Percentiles rank a stretch among this genome's conserved stretches.
phyloP scores from a whole-genome alignment of 2,888 invertebrate species.

The Drosophila putrida region DNA sequence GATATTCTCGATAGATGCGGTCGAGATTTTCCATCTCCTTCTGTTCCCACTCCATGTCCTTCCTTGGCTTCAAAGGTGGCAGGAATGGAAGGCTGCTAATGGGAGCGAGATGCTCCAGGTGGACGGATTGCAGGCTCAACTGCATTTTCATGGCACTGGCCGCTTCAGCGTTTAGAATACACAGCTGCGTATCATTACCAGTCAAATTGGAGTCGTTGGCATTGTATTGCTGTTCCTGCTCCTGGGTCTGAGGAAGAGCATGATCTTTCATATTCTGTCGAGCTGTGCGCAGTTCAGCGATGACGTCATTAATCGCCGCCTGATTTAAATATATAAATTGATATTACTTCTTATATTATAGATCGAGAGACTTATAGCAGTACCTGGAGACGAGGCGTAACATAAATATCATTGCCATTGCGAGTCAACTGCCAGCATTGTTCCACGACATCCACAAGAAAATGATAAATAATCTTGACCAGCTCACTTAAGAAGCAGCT shows the following conservation, averaged over 20 bases:
- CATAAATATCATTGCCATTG: slow-evolving; percentile 16
- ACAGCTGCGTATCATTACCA: slow-evolving; percentile 2
- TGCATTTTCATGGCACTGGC: slow-evolving; percentile 27
- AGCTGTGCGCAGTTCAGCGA: slow-evolving; percentile 40
- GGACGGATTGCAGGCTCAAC: not conserved
- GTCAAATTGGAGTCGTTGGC: not conserved
- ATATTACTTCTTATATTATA: too few relatives aligned
- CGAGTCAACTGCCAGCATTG: slow-evolving; percentile 35
- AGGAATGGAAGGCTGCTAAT: not conserved
- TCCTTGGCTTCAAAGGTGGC: slow-evolving; percentile 14
- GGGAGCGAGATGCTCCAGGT: slow-evolving; percentile 26
- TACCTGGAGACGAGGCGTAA: slow-evolving; percentile 43
- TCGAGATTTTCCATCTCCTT: slow-evolving; percentile 13
- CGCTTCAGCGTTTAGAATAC: slow-evolving; percentile 28
- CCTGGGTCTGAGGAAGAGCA: too few relatives aligned
- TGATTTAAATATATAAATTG: too few relatives aligned
- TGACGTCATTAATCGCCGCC: slow-evolving; percentile 42
- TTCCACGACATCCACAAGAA: slow-evolving; percentile 40
- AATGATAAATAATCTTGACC: slow-evolving; percentile 17
- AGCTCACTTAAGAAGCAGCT: slow-evolving; percentile 35
- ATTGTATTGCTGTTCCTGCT: not conserved
- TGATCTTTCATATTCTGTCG: not conserved
- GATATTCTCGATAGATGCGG: slow-evolving; percentile 6
- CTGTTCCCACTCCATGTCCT: not conserved
- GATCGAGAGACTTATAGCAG: too few relatives aligned